Evolutionary conservation across 1,140 invertebrate species (phyloP).

Genomic region (Tetragnatha versicolor): DNA sequence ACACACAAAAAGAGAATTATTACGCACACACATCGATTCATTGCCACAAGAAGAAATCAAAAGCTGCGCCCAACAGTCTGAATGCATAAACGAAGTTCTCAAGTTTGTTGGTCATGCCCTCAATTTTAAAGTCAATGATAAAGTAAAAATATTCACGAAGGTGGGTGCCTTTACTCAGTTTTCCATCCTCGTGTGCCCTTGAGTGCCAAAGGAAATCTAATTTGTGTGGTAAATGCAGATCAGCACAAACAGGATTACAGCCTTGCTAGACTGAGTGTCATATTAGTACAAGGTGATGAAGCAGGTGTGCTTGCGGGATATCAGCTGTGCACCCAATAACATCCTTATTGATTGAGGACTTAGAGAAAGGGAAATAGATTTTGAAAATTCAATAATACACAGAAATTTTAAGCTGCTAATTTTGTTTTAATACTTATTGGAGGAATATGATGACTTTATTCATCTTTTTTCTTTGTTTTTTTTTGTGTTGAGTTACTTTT

Average conservation of each 20-base stretch:
- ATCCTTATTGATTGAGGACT: not conserved
- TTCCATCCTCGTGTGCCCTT: not conserved
- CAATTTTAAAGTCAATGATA: conserved; percentile 13
- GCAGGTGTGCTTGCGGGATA: not conserved
- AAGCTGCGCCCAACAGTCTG: not conserved
- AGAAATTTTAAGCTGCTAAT: too few species aligned
- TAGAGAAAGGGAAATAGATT: not conserved
- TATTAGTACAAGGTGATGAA: not conserved
- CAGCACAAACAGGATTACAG: not conserved
- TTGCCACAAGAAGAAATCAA: too few species aligned
- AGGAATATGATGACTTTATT: too few species aligned
- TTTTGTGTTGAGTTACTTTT: too few species aligned
- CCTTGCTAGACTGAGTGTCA: not conserved
- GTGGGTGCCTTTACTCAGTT: conserved; percentile 1
- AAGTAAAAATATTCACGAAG: not conserved
- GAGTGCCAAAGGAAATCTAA: not conserved
- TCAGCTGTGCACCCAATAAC: conserved; percentile 4
- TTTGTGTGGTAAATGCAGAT: not conserved
- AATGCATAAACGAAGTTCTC: not conserved
- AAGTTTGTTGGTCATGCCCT: not conserved
- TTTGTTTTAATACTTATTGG: too few species aligned
- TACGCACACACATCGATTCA: too few species aligned
- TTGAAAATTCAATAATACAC: too few species aligned
- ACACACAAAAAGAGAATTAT: too few species aligned
- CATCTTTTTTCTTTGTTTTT: too few species aligned